Base-by-base conservation (phyloP, 2,797 vertebrate genomes). In the Oceanodroma leucorhoa region DNA sequence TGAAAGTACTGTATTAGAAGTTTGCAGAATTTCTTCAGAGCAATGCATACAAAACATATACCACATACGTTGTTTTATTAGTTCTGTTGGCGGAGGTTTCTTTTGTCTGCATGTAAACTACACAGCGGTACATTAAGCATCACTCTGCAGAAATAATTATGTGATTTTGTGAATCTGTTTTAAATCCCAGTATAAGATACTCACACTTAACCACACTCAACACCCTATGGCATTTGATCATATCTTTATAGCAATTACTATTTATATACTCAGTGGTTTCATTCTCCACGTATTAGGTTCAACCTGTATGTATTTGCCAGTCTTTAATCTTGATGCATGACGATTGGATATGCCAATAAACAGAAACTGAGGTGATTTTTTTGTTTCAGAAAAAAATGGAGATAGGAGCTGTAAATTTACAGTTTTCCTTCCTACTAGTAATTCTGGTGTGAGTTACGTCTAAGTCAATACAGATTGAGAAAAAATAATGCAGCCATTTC, bases 351-450 rank as follows among this genome's bases (percentile, higher is more conserved):
- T 34, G 32, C 15, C 45, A 38, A 20, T 14, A 5, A 66, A 46
- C 0, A 3, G 36, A 65, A 70, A 61, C 5, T 0, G 2, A 54
- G 18, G 7, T 0, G 0, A 3, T n/a, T 14, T 48, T 60, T 23
- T 53, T 9, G 1, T 8, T 64, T 23, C 13, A 75, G 53, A 54
- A 54, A 60, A 72, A 67, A 55, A 40, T 1, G 0, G 11, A 38
- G 5, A 22, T 4, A 27, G 12, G 7, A 80, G 26, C n/a, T 46
- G 10, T 57, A 23, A 24, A 41, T 17, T 45, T 61, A 26, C 5
- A 17, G 27, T 50, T 58, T 57, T 54, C 13, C 24, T 58, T 66
- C 46, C 48, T 26, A 18, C 16, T 27, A 17, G 14, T 14, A 75
- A 24, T 46, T 70, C 32, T 30, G 36, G 21, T 14, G 11, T 27